Conservation (phyloP, 2,888 invertebrate species). For the Yponomeuta malinellus region DNA sequence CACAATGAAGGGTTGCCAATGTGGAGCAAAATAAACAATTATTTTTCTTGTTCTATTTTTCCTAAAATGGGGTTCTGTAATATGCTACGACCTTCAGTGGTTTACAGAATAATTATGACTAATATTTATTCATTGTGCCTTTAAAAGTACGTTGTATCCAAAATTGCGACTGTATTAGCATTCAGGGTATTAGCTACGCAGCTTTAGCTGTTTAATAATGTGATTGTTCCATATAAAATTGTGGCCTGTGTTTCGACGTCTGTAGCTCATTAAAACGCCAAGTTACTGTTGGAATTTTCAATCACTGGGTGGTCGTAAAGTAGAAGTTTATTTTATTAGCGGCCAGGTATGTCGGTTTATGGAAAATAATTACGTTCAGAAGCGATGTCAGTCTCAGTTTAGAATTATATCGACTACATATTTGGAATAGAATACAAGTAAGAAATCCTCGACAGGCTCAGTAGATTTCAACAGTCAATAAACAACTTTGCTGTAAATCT, state of each 20-base stretch:
- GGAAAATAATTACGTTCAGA: slow-evolving; percentile 2
- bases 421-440: background rate
- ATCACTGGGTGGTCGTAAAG: slow-evolving; percentile 9
- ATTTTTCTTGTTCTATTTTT: no score
- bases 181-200: background rate
- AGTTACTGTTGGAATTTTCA: slow-evolving; percentile 6
- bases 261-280: background rate
- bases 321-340: slow-evolving; percentile 2
- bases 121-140: background rate
- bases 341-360: slow-evolving; percentile 9
- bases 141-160: background rate
- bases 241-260: background rate
- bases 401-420: background rate
- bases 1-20: no score
- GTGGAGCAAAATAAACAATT: no score
- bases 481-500: background rate
- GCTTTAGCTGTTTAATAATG: background rate
- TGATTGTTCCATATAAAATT: background rate
- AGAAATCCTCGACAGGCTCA: background rate
- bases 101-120: no score
- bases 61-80: no score
- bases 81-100: no score
- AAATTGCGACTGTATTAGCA: background rate
- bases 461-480: background rate
- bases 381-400: background rate